Conservation (phyloP, 2,888 invertebrate species). For the Acronicta leporina region DNA sequence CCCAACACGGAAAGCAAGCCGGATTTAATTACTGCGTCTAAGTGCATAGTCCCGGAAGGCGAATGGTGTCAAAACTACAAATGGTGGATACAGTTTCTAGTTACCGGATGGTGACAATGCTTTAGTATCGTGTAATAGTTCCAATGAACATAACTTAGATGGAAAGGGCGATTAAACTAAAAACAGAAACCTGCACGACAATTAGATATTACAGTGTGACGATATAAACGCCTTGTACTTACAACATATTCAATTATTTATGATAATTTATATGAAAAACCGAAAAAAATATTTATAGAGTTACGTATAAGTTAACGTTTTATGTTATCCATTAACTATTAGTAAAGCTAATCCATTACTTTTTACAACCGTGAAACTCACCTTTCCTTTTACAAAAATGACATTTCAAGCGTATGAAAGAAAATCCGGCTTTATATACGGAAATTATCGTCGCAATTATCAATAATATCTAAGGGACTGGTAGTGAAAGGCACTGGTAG, state of each 20-base stretch:
- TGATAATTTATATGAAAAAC: too few relatives aligned
- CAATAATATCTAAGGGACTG: slow-evolving; percentile 25
- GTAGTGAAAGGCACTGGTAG: slow-evolving; percentile 35
- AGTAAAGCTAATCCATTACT: background rate
- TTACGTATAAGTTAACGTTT: background rate
- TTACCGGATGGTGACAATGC: slow-evolving; percentile 31
- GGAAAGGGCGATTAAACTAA: slow-evolving; percentile 8
- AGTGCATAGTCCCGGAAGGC: slow-evolving; percentile 46
- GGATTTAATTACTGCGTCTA: slow-evolving; percentile 50
- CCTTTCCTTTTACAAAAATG: slow-evolving; percentile 12
- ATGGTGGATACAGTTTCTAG: slow-evolving; percentile 18
- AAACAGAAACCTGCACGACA: background rate
- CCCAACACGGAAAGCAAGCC: slow-evolving; percentile 40
- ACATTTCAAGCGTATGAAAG: slow-evolving; percentile 16
- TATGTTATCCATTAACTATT: background rate
- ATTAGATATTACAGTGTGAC: too few relatives aligned
- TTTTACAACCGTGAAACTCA: slow-evolving; percentile 12
- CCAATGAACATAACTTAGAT: slow-evolving; percentile 23
- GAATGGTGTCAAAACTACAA: slow-evolving; percentile 46
- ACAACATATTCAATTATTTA: too few relatives aligned
- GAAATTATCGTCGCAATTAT: slow-evolving; percentile 41
- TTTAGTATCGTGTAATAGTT: slow-evolving; percentile 26
- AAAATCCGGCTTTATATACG: slow-evolving; percentile 36
- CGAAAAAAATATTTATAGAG: background rate
- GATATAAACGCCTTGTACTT: too few relatives aligned